phyloP scores from a whole-genome alignment of 1,140 invertebrate genomes.

The Megalonaias nervosa region DNA sequence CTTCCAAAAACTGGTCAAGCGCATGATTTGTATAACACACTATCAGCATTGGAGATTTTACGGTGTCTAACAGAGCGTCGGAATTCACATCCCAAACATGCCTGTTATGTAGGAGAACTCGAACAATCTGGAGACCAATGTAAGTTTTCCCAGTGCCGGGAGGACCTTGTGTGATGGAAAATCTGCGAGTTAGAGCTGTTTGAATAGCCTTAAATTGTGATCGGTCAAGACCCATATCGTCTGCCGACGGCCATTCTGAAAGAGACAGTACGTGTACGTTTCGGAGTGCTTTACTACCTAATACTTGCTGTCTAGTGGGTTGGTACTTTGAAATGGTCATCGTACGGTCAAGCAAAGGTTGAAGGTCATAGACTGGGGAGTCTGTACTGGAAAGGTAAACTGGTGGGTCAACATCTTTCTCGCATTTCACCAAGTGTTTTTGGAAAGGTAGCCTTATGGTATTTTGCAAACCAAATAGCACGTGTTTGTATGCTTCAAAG shows the following conservation, averaged over 20 bases:
- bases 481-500: conserved; percentile 73
- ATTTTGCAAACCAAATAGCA: conserved; percentile 67
- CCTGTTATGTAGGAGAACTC: conserved; percentile 64
- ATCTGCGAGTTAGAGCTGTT: conserved; percentile 70
- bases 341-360: conserved; percentile 42
- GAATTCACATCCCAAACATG: conserved; percentile 49
- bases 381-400: conserved; percentile 39
- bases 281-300: conserved; percentile 20
- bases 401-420: conserved; percentile 43
- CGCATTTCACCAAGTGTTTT: conserved; percentile 58
- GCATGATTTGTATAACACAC: conserved; percentile 92
- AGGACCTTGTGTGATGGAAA: conserved; percentile 81
- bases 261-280: conserved; percentile 25
- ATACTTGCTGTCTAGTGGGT: no score
- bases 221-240: conserved; percentile 65
- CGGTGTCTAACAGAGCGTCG: conserved; percentile 62
- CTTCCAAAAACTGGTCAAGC: conserved; percentile 89
- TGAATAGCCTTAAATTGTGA: conserved; percentile 72
- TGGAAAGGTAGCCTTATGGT: conserved; percentile 68
- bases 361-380: conserved; percentile 42
- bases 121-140: conserved; percentile 67
- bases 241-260: conserved; percentile 52
- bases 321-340: conserved; percentile 29
- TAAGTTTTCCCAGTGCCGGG: conserved; percentile 68
- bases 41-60: conserved; percentile 78